Evolutionary conservation across 2,113 vertebrate genomes (phyloP), one percentile per base, ranked within the genome.

Genomic region (Chionis minor): DNA sequence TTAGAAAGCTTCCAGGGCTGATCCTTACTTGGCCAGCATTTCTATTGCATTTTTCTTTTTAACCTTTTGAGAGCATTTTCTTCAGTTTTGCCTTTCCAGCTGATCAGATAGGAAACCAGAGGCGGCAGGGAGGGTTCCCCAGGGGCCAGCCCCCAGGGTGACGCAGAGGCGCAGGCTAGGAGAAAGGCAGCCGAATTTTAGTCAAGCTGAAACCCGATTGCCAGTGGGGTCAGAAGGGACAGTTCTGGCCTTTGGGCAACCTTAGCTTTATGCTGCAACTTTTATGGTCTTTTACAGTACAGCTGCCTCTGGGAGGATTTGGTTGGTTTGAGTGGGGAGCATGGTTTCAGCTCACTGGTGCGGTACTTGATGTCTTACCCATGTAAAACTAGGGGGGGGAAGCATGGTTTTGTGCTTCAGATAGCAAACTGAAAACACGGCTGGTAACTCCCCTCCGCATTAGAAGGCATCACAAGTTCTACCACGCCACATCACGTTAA

Each of bases 51-150:
- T 94, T 85, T 94, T 94, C 52, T 89, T 89, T 94, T 95, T 94
- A 95, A 96, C 86, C 81, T 92, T 92, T 85, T 75, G 66, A 91
- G 86, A 89, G 58, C 58, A 54, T 87, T 85, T 94, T 69, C 54
- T 89, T 86, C 61, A 67, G n/a, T 66, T 91, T 67, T 78, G 63
- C 81, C 47, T 52, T 42, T 62, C 35, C 56, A 45, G 33, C 40
- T 28, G 56, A 52, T 30, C 16, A 33, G 40, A 49, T 0, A 30
- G 66, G 52, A 71, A 22, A 9, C 15, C 23, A 9, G 83, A 19
- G 23, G 40, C 3, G 4, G 62, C 40, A 33, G 69, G n/a, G 83
- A 10, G n/a, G 67, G 67, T 33, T 78, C 52, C 6, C 7, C 0
- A 8, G 56, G 70, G 24, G 17, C 38, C 32, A 28, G 35, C 21